These are phyloP conservation scores for Lepidocyrtinus sp. DNA, from an alignment of 2,888 invertebrate species.

Conservation along the genomic window DNA sequence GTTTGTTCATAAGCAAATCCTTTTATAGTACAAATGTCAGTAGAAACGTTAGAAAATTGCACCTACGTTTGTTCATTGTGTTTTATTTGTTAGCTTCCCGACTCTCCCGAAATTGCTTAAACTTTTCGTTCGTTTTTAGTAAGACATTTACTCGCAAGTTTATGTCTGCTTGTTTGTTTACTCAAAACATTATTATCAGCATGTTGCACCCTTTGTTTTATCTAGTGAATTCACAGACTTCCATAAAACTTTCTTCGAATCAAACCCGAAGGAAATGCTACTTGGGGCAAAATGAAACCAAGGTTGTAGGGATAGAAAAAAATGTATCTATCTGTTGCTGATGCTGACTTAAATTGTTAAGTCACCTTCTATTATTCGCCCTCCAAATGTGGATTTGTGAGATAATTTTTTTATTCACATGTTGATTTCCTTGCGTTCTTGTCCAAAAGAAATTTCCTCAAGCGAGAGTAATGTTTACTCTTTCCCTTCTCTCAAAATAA, in stretches of 20 bases:
- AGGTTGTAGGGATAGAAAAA: background rate
- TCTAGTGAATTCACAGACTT: background rate
- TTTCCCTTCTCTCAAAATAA: too few relatives aligned
- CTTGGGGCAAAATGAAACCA: background rate
- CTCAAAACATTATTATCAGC: constrained; percentile 21
- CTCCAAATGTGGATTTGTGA: too few relatives aligned
- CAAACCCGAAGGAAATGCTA: too few relatives aligned
- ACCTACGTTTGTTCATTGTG: too few relatives aligned
- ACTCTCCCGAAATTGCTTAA: too few relatives aligned
- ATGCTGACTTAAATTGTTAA: constrained; percentile 37
- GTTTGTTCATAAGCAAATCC: too few relatives aligned
- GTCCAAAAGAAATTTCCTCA: background rate
- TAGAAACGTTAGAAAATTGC: too few relatives aligned
- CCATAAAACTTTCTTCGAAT: background rate
- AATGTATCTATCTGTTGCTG: constrained; percentile 55
- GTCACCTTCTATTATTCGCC: too few relatives aligned
- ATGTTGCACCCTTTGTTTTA: constrained; percentile 20
- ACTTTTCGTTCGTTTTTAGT: background rate
- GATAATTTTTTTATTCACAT: constrained; percentile 41
- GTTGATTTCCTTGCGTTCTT: constrained; percentile 40
- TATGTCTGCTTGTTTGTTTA: constrained; percentile 23
- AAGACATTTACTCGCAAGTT: constrained; percentile 5
- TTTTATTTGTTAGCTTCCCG: too few relatives aligned
- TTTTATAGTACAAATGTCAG: too few relatives aligned
- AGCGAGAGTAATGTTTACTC: background rate